Evolutionary conservation across 1,140 invertebrate genomes (phyloP).

Genomic region (Drosophila pectinifera): DNA sequence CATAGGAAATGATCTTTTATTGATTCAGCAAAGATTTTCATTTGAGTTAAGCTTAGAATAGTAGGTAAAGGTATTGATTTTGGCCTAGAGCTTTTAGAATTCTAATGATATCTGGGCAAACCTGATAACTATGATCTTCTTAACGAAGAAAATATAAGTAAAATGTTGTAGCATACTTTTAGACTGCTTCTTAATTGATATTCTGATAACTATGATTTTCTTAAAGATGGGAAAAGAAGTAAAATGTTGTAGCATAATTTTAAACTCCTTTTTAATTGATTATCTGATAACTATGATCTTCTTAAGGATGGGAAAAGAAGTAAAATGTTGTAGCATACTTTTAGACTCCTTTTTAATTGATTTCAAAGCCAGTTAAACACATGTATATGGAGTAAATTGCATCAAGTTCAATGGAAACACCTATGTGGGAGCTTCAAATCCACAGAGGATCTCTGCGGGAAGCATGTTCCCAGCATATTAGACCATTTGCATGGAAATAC

Average conservation of each 20-base stretch:
- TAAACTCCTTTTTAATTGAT: too few species aligned
- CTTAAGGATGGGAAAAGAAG: not conserved
- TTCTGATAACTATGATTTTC: too few species aligned
- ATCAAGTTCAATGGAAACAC: not conserved
- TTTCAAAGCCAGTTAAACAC: too few species aligned
- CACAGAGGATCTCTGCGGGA: not conserved
- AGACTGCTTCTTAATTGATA: too few species aligned
- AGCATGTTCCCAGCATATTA: conserved; percentile 21
- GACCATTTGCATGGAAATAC: conserved; percentile 44
- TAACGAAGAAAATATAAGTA: too few species aligned
- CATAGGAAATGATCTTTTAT: conserved; percentile 20
- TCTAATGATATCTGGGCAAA: too few species aligned
- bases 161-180: too few species aligned
- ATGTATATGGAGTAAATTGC: not conserved
- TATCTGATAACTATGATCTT: not conserved
- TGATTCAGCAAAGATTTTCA: conserved; percentile 11
- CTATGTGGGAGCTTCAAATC: not conserved
- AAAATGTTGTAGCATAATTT: too few species aligned
- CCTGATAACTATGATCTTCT: too few species aligned
- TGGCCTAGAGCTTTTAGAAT: too few species aligned
- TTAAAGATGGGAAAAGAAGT: too few species aligned
- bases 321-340: not conserved
- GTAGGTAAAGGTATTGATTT: not conserved
- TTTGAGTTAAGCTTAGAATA: not conserved
- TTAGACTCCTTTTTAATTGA: too few species aligned